These are phyloP conservation scores for Tarsius wallacei DNA, from an alignment of 2,797 vertebrate species.

Conservation along the genomic window DNA sequence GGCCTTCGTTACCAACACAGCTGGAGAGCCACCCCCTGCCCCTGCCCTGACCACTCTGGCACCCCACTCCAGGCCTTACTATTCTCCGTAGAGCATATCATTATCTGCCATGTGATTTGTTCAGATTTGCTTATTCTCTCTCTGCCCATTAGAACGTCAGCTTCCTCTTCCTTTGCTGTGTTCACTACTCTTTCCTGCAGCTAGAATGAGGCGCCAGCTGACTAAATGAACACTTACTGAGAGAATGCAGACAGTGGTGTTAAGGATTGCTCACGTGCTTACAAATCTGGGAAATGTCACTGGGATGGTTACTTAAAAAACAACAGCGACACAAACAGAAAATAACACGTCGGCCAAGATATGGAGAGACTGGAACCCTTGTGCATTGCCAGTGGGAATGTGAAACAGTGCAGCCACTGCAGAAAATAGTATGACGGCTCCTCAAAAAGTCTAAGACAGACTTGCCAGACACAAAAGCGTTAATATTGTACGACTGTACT, in stretches of 20 bases:
- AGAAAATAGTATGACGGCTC: background rate
- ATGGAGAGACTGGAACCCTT: background rate
- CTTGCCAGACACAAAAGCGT: background rate
- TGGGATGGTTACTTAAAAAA: background rate
- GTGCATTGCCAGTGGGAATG: background rate
- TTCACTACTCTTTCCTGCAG: background rate
- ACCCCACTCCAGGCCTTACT: too few relatives aligned
- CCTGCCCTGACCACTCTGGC: accelerated
- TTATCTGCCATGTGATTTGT: too few relatives aligned
- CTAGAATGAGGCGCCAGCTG: accelerated
- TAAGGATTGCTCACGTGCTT: background rate
- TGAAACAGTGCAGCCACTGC: accelerated
- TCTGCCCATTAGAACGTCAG: background rate
- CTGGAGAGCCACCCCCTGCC: background rate
- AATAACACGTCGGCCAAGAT: background rate
- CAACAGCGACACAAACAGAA: background rate
- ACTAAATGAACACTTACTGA: background rate
- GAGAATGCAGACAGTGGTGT: background rate
- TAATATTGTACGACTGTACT: background rate
- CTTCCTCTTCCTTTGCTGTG: background rate
- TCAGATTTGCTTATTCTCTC: background rate
- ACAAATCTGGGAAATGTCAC: background rate
- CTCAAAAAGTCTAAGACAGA: background rate
- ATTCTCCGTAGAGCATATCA: too few relatives aligned
- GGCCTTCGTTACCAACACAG: background rate